Evolutionary conservation across 2,797 vertebrate genomes (phyloP), one percentile per base, ranked within the genome.

Genomic region (Paguma larvata): DNA sequence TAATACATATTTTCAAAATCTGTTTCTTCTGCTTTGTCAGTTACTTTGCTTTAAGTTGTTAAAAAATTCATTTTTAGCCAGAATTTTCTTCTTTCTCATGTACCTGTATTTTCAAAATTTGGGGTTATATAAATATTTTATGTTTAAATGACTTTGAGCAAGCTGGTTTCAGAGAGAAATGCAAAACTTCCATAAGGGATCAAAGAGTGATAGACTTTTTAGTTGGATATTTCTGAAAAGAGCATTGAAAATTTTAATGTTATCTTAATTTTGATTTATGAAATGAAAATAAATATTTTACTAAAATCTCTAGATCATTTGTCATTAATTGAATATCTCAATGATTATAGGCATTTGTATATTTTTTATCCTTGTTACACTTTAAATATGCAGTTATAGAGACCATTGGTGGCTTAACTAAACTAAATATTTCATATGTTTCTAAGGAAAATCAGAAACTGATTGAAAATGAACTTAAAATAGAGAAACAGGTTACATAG

Each of bases 381-480:
- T 90, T 90, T 30, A 68, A 87, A 51, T 21, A 70, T 30, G 12
- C 2, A 65, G 16, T 78, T 63, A 25, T 44, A 91, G 51, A 65
- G 25, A 79, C 2, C 77, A 21, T 73, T 34, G 32, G 67, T 70
- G 16, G 2, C 19, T 65, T 85, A 80, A 83, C 78, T 89, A 41
- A 68, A 23, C 32, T 34, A 23, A 30, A 67, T 70, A 32, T 85
- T 78, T 96, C 48, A 95, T 85, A 85, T 16, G 10, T 77, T 83
- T 89, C 73, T 23, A 83, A 78, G 84, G 87, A 93, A 80, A 85
- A 65, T 3, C 65, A 75, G 51, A 91, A 8, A 70, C 8, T 91
- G 18, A 12, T 82, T 92, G 78, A 85, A 93, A 89, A 79, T 41
- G 87, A 92, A 77, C 78, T 82, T 89, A n/a, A 96, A 92, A 65